These are phyloP conservation scores for Anableps anableps DNA, from an alignment of 2,797 vertebrate species.

Conservation along the genomic window DNA sequence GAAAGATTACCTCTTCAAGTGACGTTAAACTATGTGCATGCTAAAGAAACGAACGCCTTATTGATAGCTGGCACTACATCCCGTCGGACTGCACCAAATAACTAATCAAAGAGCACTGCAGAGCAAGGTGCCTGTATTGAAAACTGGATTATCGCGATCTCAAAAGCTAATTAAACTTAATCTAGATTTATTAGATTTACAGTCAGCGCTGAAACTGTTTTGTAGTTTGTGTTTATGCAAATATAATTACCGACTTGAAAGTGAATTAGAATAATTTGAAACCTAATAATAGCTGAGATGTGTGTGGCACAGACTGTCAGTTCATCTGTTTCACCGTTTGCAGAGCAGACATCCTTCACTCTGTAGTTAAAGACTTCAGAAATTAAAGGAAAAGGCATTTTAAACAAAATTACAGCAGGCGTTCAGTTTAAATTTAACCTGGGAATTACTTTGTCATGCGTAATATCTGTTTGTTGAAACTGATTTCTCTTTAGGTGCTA, in stretches of 20 bases:
- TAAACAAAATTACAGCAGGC: background rate
- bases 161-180: constrained; percentile 49
- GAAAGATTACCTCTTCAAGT: constrained; percentile 1
- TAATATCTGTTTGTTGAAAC: background rate
- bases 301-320: background rate
- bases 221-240: constrained; percentile 23
- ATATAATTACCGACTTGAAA: constrained; percentile 31
- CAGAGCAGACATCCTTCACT: background rate
- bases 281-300: constrained; percentile 22
- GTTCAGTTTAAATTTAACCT: background rate
- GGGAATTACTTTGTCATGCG: constrained; percentile 1
- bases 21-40: background rate
- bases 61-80: constrained; percentile 47
- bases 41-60: constrained; percentile 48
- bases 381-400: background rate
- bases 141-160: constrained; percentile 60
- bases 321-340: constrained; percentile 11
- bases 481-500: background rate
- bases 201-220: constrained; percentile 29
- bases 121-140: constrained; percentile 64
- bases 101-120: constrained; percentile 71
- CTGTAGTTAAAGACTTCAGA: background rate
- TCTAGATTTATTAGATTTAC: constrained; percentile 54
- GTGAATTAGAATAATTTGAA: constrained; percentile 22
- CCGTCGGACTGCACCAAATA: constrained; percentile 68